Evolutionary conservation across 2,113 vertebrate genomes (phyloP).

Genomic region (Uria lomvia): DNA sequence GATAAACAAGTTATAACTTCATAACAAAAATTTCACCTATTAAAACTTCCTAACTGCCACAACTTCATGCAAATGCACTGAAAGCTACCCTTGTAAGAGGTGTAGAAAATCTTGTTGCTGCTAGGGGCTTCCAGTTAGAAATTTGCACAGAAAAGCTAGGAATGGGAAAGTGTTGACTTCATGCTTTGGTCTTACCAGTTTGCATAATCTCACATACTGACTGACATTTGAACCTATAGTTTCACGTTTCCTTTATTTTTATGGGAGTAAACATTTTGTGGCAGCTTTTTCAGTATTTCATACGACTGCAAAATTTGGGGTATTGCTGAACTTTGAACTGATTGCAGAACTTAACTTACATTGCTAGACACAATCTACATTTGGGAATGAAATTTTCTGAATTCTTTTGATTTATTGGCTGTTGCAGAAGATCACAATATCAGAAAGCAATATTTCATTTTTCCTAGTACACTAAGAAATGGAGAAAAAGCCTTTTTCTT

Average conservation of each 20-base stretch:
- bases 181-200: neutral
- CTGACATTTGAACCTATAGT: neutral
- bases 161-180: neutral
- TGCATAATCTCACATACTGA: neutral
- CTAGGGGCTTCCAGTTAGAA: neutral
- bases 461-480: neutral
- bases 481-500: neutral
- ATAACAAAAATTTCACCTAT: neutral
- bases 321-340: neutral
- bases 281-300: neutral
- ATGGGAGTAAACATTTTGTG: neutral
- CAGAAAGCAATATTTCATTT: neutral
- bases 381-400: neutral
- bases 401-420: neutral
- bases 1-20: conserved; percentile 16
- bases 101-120: neutral
- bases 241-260: neutral
- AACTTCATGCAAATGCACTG: neutral
- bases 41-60: conserved; percentile 17
- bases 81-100: neutral
- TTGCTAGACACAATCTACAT: neutral
- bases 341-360: neutral
- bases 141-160: neutral
- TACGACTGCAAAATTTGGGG: neutral
- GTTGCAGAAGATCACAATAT: neutral